Evolutionary conservation across 35 echinoderm and acorn worm genomes (phyloP).

Genomic region (Ophioderma brevispina): DNA sequence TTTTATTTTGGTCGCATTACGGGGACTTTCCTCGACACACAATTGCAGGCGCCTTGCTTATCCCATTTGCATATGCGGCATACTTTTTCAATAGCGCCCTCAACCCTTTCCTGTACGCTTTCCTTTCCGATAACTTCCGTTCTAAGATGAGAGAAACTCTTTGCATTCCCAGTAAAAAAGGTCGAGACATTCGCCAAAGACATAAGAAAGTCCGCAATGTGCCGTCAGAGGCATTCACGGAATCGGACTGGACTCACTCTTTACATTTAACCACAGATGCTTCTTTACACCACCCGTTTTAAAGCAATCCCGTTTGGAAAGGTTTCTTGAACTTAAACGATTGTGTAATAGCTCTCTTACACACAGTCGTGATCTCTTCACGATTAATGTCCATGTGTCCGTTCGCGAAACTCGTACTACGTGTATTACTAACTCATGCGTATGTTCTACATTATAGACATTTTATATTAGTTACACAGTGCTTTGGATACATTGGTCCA

Average conservation of each 20-base stretch:
- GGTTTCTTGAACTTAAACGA: no score
- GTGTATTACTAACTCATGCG: no score
- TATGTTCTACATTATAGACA: no score
- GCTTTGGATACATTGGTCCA: no score
- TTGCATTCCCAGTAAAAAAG: constrained; percentile 34
- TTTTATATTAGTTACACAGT: no score
- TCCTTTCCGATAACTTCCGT: constrained; percentile 90
- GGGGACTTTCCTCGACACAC: constrained; percentile 5
- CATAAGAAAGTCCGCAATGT: constrained; percentile 56
- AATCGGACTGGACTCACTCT: constrained; percentile 19
- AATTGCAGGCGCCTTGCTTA: constrained; percentile 29
- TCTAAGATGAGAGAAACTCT: constrained; percentile 68
- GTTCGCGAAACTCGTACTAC: no score
- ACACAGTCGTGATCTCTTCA: no score
- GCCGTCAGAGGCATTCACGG: constrained; percentile 66
- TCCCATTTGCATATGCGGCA: constrained; percentile 52
- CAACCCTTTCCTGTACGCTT: constrained; percentile 89
- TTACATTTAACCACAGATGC: not conserved
- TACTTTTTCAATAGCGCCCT: constrained; percentile 92
- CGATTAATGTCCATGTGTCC: no score
- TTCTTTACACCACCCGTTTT: not conserved
- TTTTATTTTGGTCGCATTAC: constrained; percentile 17
- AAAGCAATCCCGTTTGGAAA: no score
- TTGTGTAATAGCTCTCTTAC: no score
- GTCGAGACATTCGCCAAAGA: constrained; percentile 29